Evolutionary conservation across 37 sponge, comb jelly and placozoan species (phyloP).

Genomic region (Spongia lamella): DNA sequence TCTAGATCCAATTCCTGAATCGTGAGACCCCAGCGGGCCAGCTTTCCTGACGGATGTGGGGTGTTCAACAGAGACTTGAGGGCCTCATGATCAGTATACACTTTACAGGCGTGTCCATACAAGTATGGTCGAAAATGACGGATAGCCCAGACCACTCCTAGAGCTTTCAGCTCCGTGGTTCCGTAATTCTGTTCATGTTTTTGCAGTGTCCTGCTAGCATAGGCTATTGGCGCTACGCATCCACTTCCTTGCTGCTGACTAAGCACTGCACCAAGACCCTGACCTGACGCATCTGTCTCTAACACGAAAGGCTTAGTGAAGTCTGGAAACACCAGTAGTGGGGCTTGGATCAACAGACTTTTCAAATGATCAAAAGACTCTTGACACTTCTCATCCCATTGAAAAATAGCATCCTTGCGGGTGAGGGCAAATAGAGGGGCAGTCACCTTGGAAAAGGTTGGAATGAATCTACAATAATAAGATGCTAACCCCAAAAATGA

Average conservation of each 20-base stretch:
- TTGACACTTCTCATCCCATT: conserved; percentile 33
- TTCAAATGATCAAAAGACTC: conserved; percentile 37
- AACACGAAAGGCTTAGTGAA: conserved; percentile 31
- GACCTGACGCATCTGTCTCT: conserved; percentile 53
- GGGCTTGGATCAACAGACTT: conserved; percentile 8
- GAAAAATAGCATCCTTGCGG: conserved; percentile 7
- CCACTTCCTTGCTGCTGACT: conserved; percentile 19
- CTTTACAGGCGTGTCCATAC: conserved; percentile 10
- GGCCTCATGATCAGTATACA: conserved; percentile 50
- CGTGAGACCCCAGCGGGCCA: conserved; percentile 41
- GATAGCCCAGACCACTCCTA: conserved; percentile 44
- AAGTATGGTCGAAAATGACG: conserved; percentile 38
- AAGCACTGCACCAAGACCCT: conserved; percentile 56
- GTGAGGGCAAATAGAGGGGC: conserved; percentile 23
- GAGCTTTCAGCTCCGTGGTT: conserved; percentile 39
- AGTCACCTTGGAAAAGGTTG: conserved; percentile 20
- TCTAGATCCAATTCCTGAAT: conserved; percentile 52
- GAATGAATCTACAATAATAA: conserved; percentile 30
- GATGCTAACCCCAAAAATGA: conserved; percentile 25
- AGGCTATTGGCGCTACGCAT: conserved; percentile 16
- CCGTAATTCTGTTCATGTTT: conserved; percentile 29
- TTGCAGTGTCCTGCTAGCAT: conserved; percentile 13
- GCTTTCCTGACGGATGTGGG: conserved; percentile 33
- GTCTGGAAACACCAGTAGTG: conserved; percentile 36
- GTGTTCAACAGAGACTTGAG: no score